A percentile compares a stretch with the other conserved stretches of the same genome.
phyloP scores from a whole-genome alignment of 1,140 invertebrate species.

The Cyclargus thomasi region DNA sequence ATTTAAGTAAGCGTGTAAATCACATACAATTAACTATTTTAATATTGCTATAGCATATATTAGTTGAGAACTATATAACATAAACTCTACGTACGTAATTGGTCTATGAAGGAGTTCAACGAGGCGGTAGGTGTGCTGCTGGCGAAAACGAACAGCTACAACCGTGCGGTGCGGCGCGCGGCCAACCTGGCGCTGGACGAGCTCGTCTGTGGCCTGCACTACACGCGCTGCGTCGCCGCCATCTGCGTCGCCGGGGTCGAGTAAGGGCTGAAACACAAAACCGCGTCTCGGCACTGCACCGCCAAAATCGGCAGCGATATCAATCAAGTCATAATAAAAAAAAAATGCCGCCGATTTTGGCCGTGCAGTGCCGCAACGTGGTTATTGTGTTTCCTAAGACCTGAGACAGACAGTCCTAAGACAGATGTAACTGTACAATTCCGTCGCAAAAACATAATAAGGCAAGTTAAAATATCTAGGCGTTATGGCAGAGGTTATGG shows the following conservation, averaged over 20 bases:
- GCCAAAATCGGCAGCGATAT: background rate
- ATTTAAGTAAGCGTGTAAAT: no score
- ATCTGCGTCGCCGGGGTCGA: conserved; percentile 49
- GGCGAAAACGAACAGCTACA: conserved; percentile 58
- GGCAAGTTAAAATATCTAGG: no score
- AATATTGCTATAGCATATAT: no score
- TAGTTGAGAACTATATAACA: no score
- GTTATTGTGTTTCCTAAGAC: no score
- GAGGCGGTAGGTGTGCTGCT: conserved; percentile 52
- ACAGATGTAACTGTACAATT: background rate
- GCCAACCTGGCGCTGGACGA: conserved; percentile 60
- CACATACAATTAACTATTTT: no score
- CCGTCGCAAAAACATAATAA: background rate
- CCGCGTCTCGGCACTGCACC: background rate
- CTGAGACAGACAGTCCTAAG: no score
- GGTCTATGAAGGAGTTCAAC: conserved; percentile 48
- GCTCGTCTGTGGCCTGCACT: conserved; percentile 47
- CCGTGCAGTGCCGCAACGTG: no score
- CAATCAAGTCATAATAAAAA: no score
- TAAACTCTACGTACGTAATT: no score
- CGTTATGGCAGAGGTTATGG: no score
- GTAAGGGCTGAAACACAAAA: conserved; percentile 27
- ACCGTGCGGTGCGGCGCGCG: conserved; percentile 48
- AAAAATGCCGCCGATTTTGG: no score
- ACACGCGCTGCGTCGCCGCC: conserved; percentile 48